Evolutionary conservation across 2,113 vertebrate genomes (phyloP).

Genomic region (Paradisaea rubra): DNA sequence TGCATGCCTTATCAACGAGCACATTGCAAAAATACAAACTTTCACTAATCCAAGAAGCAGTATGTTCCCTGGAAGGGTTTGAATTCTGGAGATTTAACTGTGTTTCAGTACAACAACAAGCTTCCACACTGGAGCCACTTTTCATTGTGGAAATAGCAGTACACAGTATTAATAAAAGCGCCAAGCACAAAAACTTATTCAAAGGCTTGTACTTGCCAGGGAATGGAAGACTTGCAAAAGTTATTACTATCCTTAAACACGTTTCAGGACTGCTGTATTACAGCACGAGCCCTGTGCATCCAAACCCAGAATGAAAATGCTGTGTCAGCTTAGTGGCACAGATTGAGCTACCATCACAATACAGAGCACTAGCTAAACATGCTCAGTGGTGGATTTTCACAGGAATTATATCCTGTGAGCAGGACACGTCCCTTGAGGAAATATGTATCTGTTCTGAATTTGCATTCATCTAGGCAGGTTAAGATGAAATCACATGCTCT

Average conservation of each 20-base stretch:
- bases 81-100: not conserved
- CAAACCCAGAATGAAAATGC: not conserved
- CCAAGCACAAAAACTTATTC: not conserved
- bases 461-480: not conserved
- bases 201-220: not conserved
- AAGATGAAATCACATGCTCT: not conserved
- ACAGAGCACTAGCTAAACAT: not conserved
- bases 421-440: not conserved
- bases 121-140: not conserved
- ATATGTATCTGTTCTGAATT: not conserved
- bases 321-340: not conserved
- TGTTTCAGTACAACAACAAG: not conserved
- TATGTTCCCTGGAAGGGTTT: not conserved
- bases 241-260: not conserved
- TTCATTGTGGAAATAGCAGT: not conserved
- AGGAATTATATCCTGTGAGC: not conserved
- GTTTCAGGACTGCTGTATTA: not conserved
- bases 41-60: not conserved
- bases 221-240: not conserved
- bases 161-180: not conserved
- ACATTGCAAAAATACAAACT: not conserved
- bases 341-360: not conserved
- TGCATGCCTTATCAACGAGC: not conserved
- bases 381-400: not conserved
- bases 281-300: not conserved